A percentile compares a stretch with the other conserved stretches of the same genome.
phyloP scores from a whole-genome alignment of 1,140 invertebrate genomes.

The Nylanderia fulva region DNA sequence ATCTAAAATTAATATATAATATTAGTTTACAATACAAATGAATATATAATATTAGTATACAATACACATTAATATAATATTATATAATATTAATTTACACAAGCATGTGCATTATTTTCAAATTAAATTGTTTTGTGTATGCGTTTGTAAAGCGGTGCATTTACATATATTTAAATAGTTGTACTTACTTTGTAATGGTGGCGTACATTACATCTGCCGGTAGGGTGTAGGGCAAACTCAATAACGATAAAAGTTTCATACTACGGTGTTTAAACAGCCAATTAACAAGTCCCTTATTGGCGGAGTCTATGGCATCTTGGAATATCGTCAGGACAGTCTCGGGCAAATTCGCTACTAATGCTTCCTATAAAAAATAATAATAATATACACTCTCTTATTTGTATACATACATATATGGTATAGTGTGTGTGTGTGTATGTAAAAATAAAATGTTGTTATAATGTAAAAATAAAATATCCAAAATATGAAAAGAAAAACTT shows the following conservation, averaged over 20 bases:
- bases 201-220: slow-evolving; percentile 94
- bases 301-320: slow-evolving; percentile 96
- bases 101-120: slow-evolving; percentile 1
- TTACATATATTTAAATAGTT: background rate
- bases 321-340: slow-evolving; percentile 94
- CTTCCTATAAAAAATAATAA: slow-evolving; percentile 92
- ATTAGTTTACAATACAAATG: background rate
- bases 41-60: no score
- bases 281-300: slow-evolving; percentile 95
- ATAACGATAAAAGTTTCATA: slow-evolving; percentile 91
- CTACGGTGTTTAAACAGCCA: slow-evolving; percentile 95
- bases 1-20: slow-evolving; percentile 3
- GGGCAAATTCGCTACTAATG: slow-evolving; percentile 93
- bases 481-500: background rate
- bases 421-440: no score
- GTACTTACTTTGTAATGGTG: slow-evolving; percentile 93
- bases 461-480: background rate
- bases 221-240: slow-evolving; percentile 94
- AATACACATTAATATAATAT: no score
- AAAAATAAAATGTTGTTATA: slow-evolving; percentile 1
- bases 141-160: background rate
- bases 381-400: background rate
- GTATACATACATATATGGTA: background rate
- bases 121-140: background rate
- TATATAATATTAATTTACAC: slow-evolving; percentile 1